Percentiles rank a stretch among this genome's conserved stretches.
Evolutionary conservation across 1,140 invertebrate genomes (phyloP).

Genomic region (Planococcus citri): DNA sequence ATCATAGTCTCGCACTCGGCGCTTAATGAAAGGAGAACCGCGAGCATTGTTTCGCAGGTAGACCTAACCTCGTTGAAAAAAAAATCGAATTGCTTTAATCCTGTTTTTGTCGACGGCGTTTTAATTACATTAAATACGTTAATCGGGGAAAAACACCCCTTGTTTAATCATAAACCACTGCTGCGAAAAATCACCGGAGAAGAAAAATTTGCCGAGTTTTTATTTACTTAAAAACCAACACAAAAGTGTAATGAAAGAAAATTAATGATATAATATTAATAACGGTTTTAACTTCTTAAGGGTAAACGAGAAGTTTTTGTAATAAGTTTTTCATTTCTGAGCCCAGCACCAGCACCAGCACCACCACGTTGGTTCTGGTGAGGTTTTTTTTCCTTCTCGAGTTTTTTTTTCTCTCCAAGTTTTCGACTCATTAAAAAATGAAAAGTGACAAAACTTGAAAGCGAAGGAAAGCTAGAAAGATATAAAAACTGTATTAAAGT

Average conservation of each 20-base stretch:
- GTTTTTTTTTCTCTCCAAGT: background rate
- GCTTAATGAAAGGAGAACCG: too few relatives aligned
- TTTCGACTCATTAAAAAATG: conserved; percentile 20
- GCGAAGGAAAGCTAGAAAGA: background rate
- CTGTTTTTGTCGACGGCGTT: background rate
- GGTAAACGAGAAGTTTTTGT: background rate
- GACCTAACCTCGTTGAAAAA: background rate
- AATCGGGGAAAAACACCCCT: background rate
- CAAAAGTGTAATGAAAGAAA: background rate
- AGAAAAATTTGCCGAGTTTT: background rate
- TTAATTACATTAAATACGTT: background rate
- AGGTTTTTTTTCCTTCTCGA: background rate
- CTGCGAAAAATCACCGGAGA: background rate
- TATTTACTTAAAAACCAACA: background rate
- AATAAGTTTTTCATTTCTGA: conserved; percentile 4
- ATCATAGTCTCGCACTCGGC: too few relatives aligned
- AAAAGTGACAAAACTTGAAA: conserved; percentile 10
- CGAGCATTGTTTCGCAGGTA: background rate
- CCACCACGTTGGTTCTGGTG: too few relatives aligned
- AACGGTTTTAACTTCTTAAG: conserved; percentile 7
- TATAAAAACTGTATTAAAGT: conserved; percentile 21
- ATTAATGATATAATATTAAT: conserved; percentile 9
- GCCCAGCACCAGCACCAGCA: too few relatives aligned
- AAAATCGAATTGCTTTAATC: background rate
- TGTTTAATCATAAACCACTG: background rate